Conservation (phyloP, 2,888 invertebrate species). For the Pammene aurita region DNA sequence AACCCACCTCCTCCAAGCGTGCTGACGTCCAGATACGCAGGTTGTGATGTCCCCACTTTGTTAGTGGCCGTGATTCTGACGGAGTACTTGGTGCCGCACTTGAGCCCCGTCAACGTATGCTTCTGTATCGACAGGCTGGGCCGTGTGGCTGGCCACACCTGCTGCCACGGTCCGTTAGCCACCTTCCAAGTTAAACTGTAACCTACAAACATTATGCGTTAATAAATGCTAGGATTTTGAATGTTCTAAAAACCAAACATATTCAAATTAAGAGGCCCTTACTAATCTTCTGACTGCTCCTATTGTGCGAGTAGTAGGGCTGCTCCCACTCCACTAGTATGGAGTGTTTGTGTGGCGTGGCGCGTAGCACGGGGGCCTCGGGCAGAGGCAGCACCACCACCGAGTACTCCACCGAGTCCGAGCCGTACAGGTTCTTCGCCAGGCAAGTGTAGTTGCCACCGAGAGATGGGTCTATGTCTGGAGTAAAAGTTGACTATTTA, state of each 20-base stretch:
- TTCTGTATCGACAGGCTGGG: constrained; percentile 80
- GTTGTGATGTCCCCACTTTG: constrained; percentile 90
- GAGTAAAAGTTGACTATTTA: constrained; percentile 41
- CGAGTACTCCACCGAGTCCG: constrained; percentile 91
- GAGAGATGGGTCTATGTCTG: constrained; percentile 82
- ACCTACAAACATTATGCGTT: constrained; percentile 53
- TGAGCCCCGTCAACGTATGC: constrained; percentile 87
- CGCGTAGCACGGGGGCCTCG: constrained; percentile 86
- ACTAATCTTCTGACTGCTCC: constrained; percentile 72
- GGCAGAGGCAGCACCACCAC: constrained; percentile 91
- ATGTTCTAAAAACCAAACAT: neutral
- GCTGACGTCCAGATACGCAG: constrained; percentile 85
- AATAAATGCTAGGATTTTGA: no score
- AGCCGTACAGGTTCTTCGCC: constrained; percentile 92
- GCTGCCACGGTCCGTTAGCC: constrained; percentile 78
- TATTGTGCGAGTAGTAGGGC: constrained; percentile 67
- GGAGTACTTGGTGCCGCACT: constrained; percentile 93
- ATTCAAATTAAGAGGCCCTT: constrained; percentile 50
- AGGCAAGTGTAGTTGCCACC: constrained; percentile 92
- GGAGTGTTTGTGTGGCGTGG: constrained; percentile 76
- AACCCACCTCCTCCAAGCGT: constrained; percentile 83
- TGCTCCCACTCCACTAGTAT: constrained; percentile 87
- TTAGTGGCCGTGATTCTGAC: constrained; percentile 92
- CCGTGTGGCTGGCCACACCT: constrained; percentile 82
- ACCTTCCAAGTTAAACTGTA: constrained; percentile 81